Evolutionary conservation across 2,797 vertebrate species (phyloP).

Genomic region (Sebastiscus albofasciatus): DNA sequence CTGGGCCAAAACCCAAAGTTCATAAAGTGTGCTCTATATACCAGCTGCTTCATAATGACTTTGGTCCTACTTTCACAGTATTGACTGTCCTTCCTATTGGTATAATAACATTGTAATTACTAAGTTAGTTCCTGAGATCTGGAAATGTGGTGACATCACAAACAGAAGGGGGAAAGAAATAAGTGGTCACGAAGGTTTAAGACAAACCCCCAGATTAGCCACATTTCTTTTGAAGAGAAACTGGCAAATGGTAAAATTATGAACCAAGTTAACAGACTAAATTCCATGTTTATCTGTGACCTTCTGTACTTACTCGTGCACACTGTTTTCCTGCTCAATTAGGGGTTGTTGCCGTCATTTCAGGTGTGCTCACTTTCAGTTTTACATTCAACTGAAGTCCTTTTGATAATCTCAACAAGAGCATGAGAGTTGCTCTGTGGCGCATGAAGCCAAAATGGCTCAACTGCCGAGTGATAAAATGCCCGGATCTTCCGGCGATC

Average conservation of each 20-base stretch:
- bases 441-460: too few species aligned
- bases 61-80: not conserved
- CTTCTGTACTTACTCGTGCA: not conserved
- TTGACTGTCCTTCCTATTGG: not conserved
- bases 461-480: too few species aligned
- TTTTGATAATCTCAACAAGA: not conserved
- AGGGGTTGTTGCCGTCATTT: not conserved
- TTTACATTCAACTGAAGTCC: not conserved
- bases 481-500: too few species aligned
- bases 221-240: not conserved
- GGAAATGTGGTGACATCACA: not conserved
- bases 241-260: not conserved
- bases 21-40: not conserved
- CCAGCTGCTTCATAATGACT: not conserved
- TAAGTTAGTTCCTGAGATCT: not conserved
- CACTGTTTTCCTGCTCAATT: not conserved
- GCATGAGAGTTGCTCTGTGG: too few species aligned
- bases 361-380: not conserved
- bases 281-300: not conserved
- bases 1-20: not conserved
- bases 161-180: not conserved
- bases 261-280: not conserved
- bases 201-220: not conserved
- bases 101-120: not conserved
- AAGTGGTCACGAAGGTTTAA: not conserved